Percentiles rank a stretch among this genome's conserved stretches.
These are phyloP conservation scores for Gymnocephalus cernua DNA, from an alignment of 2,113 vertebrate species.

Conservation along the genomic window DNA sequence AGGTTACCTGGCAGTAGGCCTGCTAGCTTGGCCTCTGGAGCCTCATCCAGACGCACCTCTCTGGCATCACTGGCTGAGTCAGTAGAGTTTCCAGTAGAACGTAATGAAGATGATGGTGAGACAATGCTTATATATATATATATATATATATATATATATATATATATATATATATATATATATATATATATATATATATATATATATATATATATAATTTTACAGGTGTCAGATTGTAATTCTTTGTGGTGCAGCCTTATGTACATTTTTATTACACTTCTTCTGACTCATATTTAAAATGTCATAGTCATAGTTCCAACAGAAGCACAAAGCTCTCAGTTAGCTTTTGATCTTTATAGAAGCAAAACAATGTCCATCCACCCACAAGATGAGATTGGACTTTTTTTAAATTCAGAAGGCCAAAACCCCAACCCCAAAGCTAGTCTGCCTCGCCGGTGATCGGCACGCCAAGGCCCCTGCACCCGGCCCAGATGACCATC, in stretches of 20 bases:
- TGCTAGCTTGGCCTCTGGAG: conserved; percentile 93
- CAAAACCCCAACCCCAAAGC: background rate
- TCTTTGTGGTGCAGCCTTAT: background rate
- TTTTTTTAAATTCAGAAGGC: background rate
- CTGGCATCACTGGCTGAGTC: conserved; percentile 95
- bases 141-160: too few relatives aligned
- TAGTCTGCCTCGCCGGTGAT: too few relatives aligned
- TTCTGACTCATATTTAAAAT: background rate
- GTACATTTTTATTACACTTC: background rate
- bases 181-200: too few relatives aligned
- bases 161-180: too few relatives aligned
- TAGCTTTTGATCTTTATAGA: background rate
- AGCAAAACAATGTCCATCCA: background rate
- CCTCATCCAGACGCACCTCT: conserved; percentile 95
- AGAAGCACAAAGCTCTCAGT: background rate
- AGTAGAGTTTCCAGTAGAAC: conserved; percentile 90
- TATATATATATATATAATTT: conserved; percentile 5
- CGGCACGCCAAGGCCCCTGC: too few relatives aligned
- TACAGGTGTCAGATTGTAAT: background rate
- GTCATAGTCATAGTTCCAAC: background rate
- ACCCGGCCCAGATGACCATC: too few relatives aligned
- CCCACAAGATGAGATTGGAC: background rate
- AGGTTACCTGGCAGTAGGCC: conserved; percentile 93
- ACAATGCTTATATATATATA: background rate
- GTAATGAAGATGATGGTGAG: conserved; percentile 96